phyloP scores from a whole-genome alignment of 2,113 vertebrate genomes.

The Sprattus sprattus region DNA sequence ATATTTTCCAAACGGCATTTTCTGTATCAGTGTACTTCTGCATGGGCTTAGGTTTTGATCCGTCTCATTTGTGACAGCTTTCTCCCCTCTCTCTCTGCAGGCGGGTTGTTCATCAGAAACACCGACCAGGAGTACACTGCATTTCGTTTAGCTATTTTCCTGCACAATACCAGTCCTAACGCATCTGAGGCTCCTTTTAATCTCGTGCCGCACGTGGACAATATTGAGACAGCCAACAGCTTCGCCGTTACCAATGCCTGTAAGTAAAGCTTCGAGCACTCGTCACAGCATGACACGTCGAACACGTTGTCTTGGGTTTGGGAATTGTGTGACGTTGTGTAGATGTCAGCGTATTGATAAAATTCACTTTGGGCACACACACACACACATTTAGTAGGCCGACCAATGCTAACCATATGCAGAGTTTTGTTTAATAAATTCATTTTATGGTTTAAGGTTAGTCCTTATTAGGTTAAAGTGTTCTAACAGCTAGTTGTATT shows the following conservation, averaged over 20 bases:
- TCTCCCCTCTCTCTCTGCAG: conserved; percentile 65
- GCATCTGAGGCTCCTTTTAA: conserved; percentile 98
- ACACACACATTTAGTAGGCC: too few relatives aligned
- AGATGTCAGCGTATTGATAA: too few relatives aligned
- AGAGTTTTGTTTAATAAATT: too few relatives aligned
- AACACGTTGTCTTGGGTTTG: background rate
- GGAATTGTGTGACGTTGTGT: too few relatives aligned
- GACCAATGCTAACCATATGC: too few relatives aligned
- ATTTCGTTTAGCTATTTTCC: conserved; percentile 96
- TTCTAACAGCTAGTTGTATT: too few relatives aligned
- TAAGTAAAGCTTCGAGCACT: conserved; percentile 73
- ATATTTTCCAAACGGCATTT: background rate
- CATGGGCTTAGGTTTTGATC: background rate
- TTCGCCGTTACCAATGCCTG: conserved; percentile 99
- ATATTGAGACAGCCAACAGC: conserved; percentile 99
- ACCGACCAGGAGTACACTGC: conserved; percentile 99
- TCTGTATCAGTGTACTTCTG: background rate
- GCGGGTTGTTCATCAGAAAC: conserved; percentile 98
- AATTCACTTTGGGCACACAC: too few relatives aligned
- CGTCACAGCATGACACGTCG: too few relatives aligned
- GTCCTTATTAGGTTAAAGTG: too few relatives aligned
- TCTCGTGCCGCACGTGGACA: conserved; percentile 98
- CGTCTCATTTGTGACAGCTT: background rate
- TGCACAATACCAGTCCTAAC: conserved; percentile 99
- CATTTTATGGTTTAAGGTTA: too few relatives aligned